Percentiles rank a stretch among this genome's conserved stretches.
Evolutionary conservation across 2,888 invertebrate genomes (phyloP).

Genomic region (Drosophila trichaetosa): DNA sequence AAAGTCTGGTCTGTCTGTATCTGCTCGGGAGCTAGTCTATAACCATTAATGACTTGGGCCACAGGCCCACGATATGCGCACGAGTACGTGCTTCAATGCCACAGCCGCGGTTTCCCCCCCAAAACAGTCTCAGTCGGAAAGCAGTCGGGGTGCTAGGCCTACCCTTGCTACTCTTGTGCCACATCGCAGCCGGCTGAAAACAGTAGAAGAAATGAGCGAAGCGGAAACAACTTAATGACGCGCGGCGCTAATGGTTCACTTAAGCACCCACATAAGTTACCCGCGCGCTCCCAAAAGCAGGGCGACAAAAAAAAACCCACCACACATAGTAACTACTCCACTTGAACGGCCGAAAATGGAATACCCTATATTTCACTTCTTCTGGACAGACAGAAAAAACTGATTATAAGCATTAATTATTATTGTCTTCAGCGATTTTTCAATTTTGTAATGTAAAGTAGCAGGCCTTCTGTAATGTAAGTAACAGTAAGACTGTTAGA

Average conservation of each 20-base stretch:
- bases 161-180: constrained; percentile 2
- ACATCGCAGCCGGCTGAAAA: constrained; percentile 34
- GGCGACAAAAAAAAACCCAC: constrained; percentile 29
- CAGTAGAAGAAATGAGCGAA: constrained; percentile 76
- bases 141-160: constrained; percentile 27
- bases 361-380: constrained; percentile 18
- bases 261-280: constrained; percentile 80
- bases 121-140: background rate
- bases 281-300: constrained; percentile 52
- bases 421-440: background rate
- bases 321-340: background rate
- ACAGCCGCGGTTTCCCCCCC: constrained; percentile 15
- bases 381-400: background rate
- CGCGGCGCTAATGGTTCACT: constrained; percentile 82
- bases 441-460: background rate
- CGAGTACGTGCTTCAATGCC: constrained; percentile 62
- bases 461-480: too few relatives aligned
- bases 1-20: constrained; percentile 14
- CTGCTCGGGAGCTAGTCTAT: constrained; percentile 51
- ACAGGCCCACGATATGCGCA: constrained; percentile 56
- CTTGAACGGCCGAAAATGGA: background rate
- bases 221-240: constrained; percentile 82
- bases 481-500: too few relatives aligned
- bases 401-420: background rate
- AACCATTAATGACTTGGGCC: constrained; percentile 77